Conservation (phyloP, 2,888 invertebrate species). For the Quadroppia sp. region DNA sequence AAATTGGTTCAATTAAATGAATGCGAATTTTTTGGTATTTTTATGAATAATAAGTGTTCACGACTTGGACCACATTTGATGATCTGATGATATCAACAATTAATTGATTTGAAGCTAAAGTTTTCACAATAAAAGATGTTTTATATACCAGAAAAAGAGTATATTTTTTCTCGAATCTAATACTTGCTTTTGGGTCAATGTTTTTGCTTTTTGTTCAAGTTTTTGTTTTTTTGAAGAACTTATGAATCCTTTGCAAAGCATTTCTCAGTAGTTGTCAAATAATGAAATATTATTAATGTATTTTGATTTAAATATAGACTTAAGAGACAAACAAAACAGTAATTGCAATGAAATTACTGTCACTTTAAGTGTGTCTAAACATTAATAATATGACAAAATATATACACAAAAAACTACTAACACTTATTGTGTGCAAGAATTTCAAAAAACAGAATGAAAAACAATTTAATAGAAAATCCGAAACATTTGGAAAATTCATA, state of each 20-base stretch:
- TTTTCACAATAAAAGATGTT: constrained; percentile 29
- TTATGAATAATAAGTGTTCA: constrained; percentile 25
- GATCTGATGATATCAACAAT: constrained; percentile 10
- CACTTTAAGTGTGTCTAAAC: background rate
- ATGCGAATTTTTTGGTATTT: background rate
- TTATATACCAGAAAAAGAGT: background rate
- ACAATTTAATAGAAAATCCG: no score
- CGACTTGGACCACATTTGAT: background rate
- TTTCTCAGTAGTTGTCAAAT: background rate
- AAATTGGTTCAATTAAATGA: constrained; percentile 27
- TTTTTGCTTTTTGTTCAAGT: background rate
- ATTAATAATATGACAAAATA: no score
- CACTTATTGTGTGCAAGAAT: no score
- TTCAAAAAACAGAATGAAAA: no score
- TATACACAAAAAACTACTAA: no score
- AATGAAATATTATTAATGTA: background rate
- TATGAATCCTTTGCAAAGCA: background rate
- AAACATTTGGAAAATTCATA: no score
- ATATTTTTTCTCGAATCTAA: background rate
- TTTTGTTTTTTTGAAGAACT: background rate
- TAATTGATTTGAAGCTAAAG: constrained; percentile 24
- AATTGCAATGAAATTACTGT: background rate
- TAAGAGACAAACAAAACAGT: background rate
- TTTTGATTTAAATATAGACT: background rate
- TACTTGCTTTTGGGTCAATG: constrained; percentile 17